phyloP scores from a whole-genome alignment of 2,888 invertebrate species.

The Hirtodrosophila alboralis region DNA sequence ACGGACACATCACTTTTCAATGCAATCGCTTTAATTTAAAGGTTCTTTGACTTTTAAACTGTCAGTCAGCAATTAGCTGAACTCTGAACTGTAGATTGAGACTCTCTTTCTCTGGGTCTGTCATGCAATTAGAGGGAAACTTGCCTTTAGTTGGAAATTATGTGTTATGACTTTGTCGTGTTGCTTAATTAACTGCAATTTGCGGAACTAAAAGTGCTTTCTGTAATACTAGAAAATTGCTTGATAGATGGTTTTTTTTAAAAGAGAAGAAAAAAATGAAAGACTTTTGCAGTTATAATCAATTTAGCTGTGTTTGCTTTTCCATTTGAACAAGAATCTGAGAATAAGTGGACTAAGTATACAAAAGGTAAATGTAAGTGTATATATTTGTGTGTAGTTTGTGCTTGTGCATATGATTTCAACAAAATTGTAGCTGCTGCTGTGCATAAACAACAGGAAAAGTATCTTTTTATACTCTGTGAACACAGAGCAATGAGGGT shows the following conservation, averaged over 20 bases:
- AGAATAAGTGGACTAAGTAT: constrained; percentile 28
- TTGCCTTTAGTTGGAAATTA: constrained; percentile 58
- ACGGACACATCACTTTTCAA: too few relatives aligned
- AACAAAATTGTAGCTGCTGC: constrained; percentile 55
- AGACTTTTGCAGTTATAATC: constrained; percentile 56
- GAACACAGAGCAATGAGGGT: too few relatives aligned
- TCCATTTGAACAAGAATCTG: constrained; percentile 50
- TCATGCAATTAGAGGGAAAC: constrained; percentile 59
- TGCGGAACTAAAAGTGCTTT: constrained; percentile 51
- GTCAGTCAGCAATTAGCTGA: constrained; percentile 69
- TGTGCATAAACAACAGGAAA: constrained; percentile 65
- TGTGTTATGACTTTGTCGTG: constrained; percentile 28
- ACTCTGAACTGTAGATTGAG: constrained; percentile 54
- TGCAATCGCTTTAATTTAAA: constrained; percentile 51
- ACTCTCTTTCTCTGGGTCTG: too few relatives aligned
- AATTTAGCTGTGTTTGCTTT: constrained; percentile 67
- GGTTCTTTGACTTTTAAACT: constrained; percentile 68
- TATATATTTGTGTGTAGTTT: constrained; percentile 2
- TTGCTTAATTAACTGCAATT: constrained; percentile 70
- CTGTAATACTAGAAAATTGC: constrained; percentile 41
- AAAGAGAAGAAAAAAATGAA: constrained; percentile 6
- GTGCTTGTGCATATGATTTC: constrained; percentile 31
- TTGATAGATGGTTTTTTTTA: background rate
- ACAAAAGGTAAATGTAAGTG: constrained; percentile 1
- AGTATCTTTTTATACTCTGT: constrained; percentile 66